These are phyloP conservation scores for Nomada ferruginata DNA, from an alignment of 2,888 invertebrate genomes.

Conservation along the genomic window DNA sequence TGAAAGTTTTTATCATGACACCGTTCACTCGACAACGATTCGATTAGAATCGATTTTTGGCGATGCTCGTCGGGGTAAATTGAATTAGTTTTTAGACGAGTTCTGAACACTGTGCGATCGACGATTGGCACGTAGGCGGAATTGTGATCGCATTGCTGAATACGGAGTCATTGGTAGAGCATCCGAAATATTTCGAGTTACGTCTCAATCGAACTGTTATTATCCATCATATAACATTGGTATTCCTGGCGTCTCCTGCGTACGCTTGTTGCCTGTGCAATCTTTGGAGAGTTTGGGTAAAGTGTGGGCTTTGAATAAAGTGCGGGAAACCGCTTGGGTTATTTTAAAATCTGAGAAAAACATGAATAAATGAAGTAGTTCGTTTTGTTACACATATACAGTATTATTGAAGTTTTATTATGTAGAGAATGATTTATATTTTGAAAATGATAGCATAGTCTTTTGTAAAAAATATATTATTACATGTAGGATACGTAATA, in stretches of 20 bases:
- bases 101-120: constrained; percentile 8
- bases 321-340: no score
- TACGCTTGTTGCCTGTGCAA: no score
- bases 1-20: constrained; percentile 26
- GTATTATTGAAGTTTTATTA: no score
- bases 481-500: no score
- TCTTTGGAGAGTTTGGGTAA: no score
- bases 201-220: constrained; percentile 55
- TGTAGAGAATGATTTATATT: no score
- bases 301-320: no score
- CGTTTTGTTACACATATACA: no score
- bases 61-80: constrained; percentile 56
- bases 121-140: constrained; percentile 60
- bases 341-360: no score
- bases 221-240: constrained; percentile 5
- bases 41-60: constrained; percentile 72
- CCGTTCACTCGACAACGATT: constrained; percentile 25
- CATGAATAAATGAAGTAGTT: no score
- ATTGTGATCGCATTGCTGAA: constrained; percentile 68
- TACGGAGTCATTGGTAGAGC: constrained; percentile 32
- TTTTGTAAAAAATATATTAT: no score
- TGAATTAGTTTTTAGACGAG: constrained; percentile 70
- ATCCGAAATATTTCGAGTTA: constrained; percentile 48
- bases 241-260: not conserved
- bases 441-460: no score